Base-by-base conservation (phyloP, 2,113 vertebrate genomes). In the Electrona antarctica region DNA sequence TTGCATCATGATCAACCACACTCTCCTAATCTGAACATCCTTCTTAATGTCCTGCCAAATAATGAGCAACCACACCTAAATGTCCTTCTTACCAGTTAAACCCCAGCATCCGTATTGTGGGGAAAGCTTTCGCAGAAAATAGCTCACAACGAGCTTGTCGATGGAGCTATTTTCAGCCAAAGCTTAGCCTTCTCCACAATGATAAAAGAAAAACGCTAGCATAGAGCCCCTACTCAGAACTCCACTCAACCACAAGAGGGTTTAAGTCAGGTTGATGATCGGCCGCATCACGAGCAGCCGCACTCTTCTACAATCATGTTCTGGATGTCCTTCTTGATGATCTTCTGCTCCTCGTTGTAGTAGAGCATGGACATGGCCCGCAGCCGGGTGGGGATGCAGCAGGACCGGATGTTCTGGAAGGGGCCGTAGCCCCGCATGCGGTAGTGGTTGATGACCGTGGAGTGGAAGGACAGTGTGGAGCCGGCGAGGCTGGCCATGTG, bases 291-390 rank as follows among this genome's bases (percentile, higher is more conserved):
- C 0, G 96, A 98, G 82, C 97, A 99, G 48, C 97, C 96, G 7
- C 97, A 99, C 88, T 99, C 97, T 52, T 99, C 97, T 85, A 99
- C 97, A 0, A 99, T 96, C 97, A 99, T 99, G 81, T 99, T 96
- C 88, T 96, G 95, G 73, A 99, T 96, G 90, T 99, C 97, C 81
- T 99, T 99, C 79, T 99, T 99, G 80, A 99, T 96, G 83, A 99
- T 98, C 90, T 97, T 99, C 84, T 99, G 97, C 78, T 97, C 96
- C 7, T 98, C 96, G 0, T 98, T 96, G 0, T 98, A 99, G 90
- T 99, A 99, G 12, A 99, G 87, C 97, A 99, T 99, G 47, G 97
- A 99, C 96, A 99, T 98, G 29, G 98, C 95, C 8, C 97, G 93
- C 71, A 99, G 93, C 78, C 96, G 93, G 2, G 96, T 99, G 29